A percentile compares a stretch with the other conserved stretches of the same genome.
Conservation (phyloP, 2,797 vertebrate species). For the Champsocephalus esox region DNA sequence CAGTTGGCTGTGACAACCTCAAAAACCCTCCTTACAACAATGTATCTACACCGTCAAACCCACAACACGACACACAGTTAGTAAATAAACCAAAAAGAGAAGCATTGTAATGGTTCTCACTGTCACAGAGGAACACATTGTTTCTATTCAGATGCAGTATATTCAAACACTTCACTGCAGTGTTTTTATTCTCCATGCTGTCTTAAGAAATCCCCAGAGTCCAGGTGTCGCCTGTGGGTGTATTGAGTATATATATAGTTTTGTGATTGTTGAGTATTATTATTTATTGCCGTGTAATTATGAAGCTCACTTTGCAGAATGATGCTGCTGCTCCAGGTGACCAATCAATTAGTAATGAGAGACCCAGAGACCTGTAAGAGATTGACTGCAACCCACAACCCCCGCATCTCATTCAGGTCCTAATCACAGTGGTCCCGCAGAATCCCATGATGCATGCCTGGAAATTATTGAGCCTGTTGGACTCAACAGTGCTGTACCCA, state of each 20-base stretch:
- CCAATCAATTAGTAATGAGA: slow-evolving; percentile 80
- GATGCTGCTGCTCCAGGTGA: slow-evolving; percentile 68
- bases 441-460: slow-evolving; percentile 59
- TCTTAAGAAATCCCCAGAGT: slow-evolving; percentile 57
- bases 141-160: slow-evolving; percentile 44
- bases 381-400: slow-evolving; percentile 67
- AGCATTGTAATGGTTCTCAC: slow-evolving; percentile 24
- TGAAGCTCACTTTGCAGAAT: slow-evolving; percentile 61
- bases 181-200: slow-evolving; percentile 39
- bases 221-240: slow-evolving; percentile 56
- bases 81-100: slow-evolving; percentile 25
- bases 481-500: slow-evolving; percentile 43
- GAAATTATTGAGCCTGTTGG: slow-evolving; percentile 66
- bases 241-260: slow-evolving; percentile 52
- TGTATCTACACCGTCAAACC: slow-evolving; percentile 16
- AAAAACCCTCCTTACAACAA: slow-evolving; percentile 34
- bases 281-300: slow-evolving; percentile 72
- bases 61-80: not conserved
- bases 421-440: slow-evolving; percentile 66
- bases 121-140: slow-evolving; percentile 48
- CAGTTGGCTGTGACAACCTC: slow-evolving; percentile 34
- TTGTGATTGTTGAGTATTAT: slow-evolving; percentile 55
- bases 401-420: slow-evolving; percentile 69
- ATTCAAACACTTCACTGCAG: slow-evolving; percentile 52
- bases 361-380: slow-evolving; percentile 66